Evolutionary conservation across 1,140 invertebrate genomes (phyloP), one percentile per base, ranked within the genome.

Genomic region (Drosophila santomea): DNA sequence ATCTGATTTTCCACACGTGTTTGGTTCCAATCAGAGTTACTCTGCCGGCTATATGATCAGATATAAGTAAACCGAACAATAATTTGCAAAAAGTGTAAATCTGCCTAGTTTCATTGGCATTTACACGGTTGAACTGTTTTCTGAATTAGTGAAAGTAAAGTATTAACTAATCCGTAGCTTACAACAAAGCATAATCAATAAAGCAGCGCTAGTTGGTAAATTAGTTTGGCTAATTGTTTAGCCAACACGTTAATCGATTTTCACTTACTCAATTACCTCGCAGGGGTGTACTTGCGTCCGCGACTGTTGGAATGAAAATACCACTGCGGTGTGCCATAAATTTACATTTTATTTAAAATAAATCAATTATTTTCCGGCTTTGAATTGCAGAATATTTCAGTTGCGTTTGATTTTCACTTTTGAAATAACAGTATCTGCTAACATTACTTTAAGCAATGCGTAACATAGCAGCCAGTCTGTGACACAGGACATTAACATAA

Each of bases 401-500:
- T 23, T n/a, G 38, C 51, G 14, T 54, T 38, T 7, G 7, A 7
- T 36, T n/a, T n/a, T 7, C 1, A 10, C 12, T 10, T 20, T 54
- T 14, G 8, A 10, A 38, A 14, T 54, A 38, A 38, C 51, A 54
- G 15, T 10, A 6, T 11, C 47, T n/a, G 25, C 32, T 43, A 28
- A 2, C 2, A 4, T 32, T 17, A 43, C 36, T 23, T 3, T 12
- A 15, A n/a, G 11, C 2, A 32, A 7, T 14, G 17, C 2, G 0
- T 55, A 35, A 0, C 14, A 32, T 50, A 69, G 48, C 58, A 45
- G 1, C 8, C 35, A 74, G 55, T 55, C 59, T 51, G 28, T n/a
- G 38, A 15, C 5, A 35, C 3, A 10, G 1, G 7, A 5, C 52
- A 2, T 4, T 6, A 25, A 35, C 28, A 11, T 10, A 52, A 14